A percentile compares a stretch with the other conserved stretches of the same genome.
Evolutionary conservation across 2,888 invertebrate genomes (phyloP).

Genomic region (Criorhina ranunculi): DNA sequence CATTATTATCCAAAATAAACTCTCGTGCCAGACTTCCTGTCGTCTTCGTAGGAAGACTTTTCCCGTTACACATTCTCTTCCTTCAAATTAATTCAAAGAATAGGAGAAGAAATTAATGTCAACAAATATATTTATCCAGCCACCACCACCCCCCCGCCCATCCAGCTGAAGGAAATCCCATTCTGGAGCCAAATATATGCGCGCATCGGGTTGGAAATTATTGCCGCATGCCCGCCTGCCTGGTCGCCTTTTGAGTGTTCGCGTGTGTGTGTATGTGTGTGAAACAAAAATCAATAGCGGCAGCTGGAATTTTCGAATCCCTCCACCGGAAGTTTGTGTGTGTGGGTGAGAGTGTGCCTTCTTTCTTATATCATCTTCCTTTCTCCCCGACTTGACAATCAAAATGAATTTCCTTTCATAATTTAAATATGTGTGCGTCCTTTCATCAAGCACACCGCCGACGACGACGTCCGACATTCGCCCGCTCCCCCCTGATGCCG

Average conservation of each 20-base stretch:
- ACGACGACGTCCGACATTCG: neutral
- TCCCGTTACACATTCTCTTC: neutral
- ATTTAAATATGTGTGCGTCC: conserved; percentile 31
- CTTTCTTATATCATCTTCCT: neutral
- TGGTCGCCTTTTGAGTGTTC: too few relatives aligned
- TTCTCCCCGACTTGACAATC: conserved; percentile 31
- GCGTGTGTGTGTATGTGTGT: conserved; percentile 13
- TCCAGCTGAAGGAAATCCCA: conserved; percentile 14
- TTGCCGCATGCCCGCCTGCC: conserved; percentile 39
- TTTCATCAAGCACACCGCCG: neutral
- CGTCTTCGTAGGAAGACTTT: conserved; percentile 42
- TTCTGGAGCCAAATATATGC: conserved; percentile 36
- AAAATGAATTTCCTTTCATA: conserved; percentile 31
- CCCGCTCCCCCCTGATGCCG: too few relatives aligned
- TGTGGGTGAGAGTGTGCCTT: conserved; percentile 16
- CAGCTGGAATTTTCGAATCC: conserved; percentile 45
- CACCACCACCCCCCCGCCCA: neutral
- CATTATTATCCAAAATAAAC: conserved; percentile 63
- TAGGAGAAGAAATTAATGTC: conserved; percentile 55
- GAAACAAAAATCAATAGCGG: conserved; percentile 58
- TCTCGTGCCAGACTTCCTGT: conserved; percentile 66
- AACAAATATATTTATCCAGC: conserved; percentile 59
- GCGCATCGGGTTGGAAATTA: conserved; percentile 42
- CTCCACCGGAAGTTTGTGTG: conserved; percentile 51
- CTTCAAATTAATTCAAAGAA: conserved; percentile 44